Evolutionary conservation across 2,888 invertebrate species (phyloP).

Genomic region (Campaea margaritaria): DNA sequence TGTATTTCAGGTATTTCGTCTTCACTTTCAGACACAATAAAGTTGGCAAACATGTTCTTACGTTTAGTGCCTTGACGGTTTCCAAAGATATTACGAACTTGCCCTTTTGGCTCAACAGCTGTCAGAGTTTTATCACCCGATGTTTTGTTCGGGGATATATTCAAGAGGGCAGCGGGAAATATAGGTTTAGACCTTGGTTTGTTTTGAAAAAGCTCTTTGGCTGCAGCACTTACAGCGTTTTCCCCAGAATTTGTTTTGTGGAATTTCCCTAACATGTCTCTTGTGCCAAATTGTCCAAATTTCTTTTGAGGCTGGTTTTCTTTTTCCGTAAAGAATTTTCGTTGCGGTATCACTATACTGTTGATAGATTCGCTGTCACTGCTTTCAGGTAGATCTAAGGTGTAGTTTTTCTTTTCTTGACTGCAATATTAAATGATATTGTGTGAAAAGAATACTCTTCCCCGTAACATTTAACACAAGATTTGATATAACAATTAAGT

Average conservation of each 20-base stretch:
- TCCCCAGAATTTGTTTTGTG: slow-evolving; percentile 56
- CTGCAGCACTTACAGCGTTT: slow-evolving; percentile 53
- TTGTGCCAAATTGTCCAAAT: slow-evolving; percentile 56
- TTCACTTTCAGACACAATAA: slow-evolving; percentile 72
- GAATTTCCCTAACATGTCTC: slow-evolving; percentile 60
- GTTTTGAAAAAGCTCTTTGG: slow-evolving; percentile 64
- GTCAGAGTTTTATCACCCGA: slow-evolving; percentile 57
- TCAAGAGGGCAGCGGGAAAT: slow-evolving; percentile 66
- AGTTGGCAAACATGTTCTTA: slow-evolving; percentile 72
- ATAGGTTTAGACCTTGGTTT: slow-evolving; percentile 56
- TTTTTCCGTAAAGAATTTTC: slow-evolving; percentile 68
- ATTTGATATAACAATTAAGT: too few relatives aligned
- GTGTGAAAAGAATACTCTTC: neutral
- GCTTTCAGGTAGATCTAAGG: slow-evolving; percentile 69
- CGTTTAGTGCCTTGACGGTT: slow-evolving; percentile 54
- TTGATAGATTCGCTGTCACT: slow-evolving; percentile 73
- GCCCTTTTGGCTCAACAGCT: slow-evolving; percentile 48
- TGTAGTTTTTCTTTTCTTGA: slow-evolving; percentile 54
- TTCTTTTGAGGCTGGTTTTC: slow-evolving; percentile 58
- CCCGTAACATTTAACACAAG: too few relatives aligned
- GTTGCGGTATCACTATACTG: slow-evolving; percentile 74
- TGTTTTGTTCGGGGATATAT: slow-evolving; percentile 65
- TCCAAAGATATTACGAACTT: slow-evolving; percentile 66
- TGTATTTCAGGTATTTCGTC: slow-evolving; percentile 72
- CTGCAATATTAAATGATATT: slow-evolving; percentile 15